Conservation (phyloP, 64 coral and sea anemone genomes). For the Montipora cactus region DNA sequence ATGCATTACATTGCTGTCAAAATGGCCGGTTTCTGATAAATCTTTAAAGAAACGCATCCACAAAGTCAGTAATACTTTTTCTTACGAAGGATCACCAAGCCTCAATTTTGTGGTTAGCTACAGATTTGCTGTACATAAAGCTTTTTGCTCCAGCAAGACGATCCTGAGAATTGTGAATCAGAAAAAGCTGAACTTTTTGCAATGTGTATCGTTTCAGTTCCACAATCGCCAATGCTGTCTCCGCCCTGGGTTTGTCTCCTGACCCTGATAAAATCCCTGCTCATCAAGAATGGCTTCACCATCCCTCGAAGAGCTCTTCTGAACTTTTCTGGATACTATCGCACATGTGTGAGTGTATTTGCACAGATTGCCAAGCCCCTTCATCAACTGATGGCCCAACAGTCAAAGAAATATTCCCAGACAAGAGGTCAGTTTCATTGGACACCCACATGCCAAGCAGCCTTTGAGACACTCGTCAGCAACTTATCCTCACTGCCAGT, state of each 20-base stretch:
- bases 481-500: constrained; percentile 59
- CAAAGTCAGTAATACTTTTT: constrained; percentile 34
- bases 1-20: neutral
- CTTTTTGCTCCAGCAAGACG: neutral
- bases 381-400: neutral
- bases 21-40: constrained; percentile 24
- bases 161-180: constrained; percentile 13
- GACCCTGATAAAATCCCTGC: constrained; percentile 63
- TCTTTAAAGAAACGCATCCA: constrained; percentile 40
- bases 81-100: neutral
- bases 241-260: neutral
- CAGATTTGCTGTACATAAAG: constrained; percentile 22
- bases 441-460: neutral
- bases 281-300: constrained; percentile 43
- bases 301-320: constrained; percentile 1
- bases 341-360: constrained; percentile 35
- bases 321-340: constrained; percentile 67
- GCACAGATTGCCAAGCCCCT: constrained; percentile 36
- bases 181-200: constrained; percentile 25
- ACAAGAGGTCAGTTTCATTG: neutral
- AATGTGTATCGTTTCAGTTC: constrained; percentile 47
- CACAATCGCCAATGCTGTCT: constrained; percentile 61
- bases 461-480: constrained; percentile 14
- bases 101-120: constrained; percentile 28
- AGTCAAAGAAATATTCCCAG: neutral